A percentile compares a stretch with the other conserved stretches of the same genome.
Evolutionary conservation across 1,140 invertebrate species (phyloP).

Genomic region (Melipona quadrifasciata): DNA sequence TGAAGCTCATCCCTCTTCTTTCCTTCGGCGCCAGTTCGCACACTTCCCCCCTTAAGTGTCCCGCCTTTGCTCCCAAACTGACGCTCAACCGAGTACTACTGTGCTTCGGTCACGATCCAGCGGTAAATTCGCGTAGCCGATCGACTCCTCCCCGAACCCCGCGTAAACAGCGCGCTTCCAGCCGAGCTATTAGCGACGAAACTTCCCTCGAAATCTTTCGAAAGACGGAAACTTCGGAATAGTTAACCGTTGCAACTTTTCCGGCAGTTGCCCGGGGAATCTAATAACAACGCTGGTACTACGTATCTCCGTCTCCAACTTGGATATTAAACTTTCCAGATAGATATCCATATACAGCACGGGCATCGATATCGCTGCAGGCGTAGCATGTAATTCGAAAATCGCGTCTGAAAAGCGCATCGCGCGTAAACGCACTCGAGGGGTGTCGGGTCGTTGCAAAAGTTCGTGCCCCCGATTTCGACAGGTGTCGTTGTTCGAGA

Average conservation of each 20-base stretch:
- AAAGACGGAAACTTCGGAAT: conserved; percentile 4
- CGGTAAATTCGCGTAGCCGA: conserved; percentile 1
- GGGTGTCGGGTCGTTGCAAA: too few relatives aligned
- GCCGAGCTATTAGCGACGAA: conserved; percentile 14
- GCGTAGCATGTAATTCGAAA: too few relatives aligned
- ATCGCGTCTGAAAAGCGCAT: too few relatives aligned
- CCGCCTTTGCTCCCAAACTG: too few relatives aligned
- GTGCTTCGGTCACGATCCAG: background rate
- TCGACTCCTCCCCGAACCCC: conserved; percentile 2
- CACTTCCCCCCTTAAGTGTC: too few relatives aligned
- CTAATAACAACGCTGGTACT: conserved; percentile 27
- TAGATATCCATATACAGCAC: background rate
- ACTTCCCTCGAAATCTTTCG: conserved; percentile 34
- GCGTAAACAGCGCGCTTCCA: conserved; percentile 4
- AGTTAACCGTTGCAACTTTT: conserved; percentile 26
- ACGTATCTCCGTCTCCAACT: background rate
- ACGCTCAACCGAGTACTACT: too few relatives aligned
- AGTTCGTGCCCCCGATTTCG: too few relatives aligned
- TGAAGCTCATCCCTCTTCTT: too few relatives aligned
- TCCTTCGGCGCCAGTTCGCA: too few relatives aligned
- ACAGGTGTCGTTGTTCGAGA: too few relatives aligned
- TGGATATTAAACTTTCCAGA: background rate
- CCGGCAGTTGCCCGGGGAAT: background rate
- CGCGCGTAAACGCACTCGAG: too few relatives aligned
- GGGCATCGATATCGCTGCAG: too few relatives aligned